These are phyloP conservation scores for Microctenopoma stevenorrisi DNA, from an alignment of 2,797 vertebrate genomes.

Conservation along the genomic window DNA sequence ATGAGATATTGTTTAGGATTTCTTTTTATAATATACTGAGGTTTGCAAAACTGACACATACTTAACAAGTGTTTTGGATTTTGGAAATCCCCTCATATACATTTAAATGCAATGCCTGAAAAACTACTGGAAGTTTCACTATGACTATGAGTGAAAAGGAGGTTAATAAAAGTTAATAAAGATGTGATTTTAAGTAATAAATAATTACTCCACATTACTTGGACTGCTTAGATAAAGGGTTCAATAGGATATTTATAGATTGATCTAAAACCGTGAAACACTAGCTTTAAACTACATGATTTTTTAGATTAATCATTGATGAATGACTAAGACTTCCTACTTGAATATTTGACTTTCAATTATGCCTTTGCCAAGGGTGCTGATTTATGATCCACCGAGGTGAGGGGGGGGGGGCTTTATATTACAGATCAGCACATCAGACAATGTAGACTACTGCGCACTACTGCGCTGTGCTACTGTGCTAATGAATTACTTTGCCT, in stretches of 20 bases:
- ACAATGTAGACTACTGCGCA: not conserved
- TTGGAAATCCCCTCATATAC: too few species aligned
- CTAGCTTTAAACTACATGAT: slow-evolving; percentile 14
- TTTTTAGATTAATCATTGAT: slow-evolving; percentile 49
- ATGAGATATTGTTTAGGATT: slow-evolving; percentile 13
- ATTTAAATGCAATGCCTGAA: too few species aligned
- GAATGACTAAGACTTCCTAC: slow-evolving; percentile 20
- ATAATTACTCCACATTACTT: not conserved
- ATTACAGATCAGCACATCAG: slow-evolving; percentile 11
- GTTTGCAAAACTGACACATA: slow-evolving; percentile 3
- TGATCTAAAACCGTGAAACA: not conserved
- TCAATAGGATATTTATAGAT: not conserved
- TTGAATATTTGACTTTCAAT: slow-evolving; percentile 49
- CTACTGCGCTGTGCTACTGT: not conserved
- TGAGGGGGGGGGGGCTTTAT: slow-evolving; percentile 15
- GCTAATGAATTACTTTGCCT: too few species aligned
- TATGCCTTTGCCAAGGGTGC: slow-evolving; percentile 35
- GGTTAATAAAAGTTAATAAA: not conserved
- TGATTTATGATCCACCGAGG: slow-evolving; percentile 24
- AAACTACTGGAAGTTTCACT: not conserved
- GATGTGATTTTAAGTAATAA: not conserved
- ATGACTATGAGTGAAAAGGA: not conserved
- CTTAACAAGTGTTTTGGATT: not conserved
- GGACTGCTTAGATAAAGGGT: not conserved
- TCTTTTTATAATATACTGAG: not conserved